Evolutionary conservation across 2,888 invertebrate species (phyloP), one percentile per base, ranked within the genome.

Genomic region (Hedya salicella): DNA sequence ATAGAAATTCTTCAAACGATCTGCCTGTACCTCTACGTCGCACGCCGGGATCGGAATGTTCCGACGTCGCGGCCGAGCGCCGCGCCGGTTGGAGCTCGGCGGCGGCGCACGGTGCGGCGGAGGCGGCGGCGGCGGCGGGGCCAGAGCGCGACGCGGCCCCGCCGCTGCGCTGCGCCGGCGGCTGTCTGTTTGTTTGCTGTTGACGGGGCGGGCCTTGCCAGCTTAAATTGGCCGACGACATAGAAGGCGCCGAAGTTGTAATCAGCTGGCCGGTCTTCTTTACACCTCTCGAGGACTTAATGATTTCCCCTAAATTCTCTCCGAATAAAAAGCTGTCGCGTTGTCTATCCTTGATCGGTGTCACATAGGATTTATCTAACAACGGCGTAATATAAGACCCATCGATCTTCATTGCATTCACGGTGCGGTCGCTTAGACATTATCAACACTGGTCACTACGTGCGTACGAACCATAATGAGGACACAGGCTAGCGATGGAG

Each of bases 191-290:
- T 25, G 14, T n/a, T 0, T n/a, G 53, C 0, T 8, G 39, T 54
- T 54, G 53, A 0, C 25, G 46, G 32, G 57, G 46, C 32, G 57
- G 57, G 36, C 57, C 57, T 13, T 5, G 19, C 46, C 57, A 44
- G 46, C 36, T 59, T 59, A 59, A 59, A 48, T 59, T 46, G 9
- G 40, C 11, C 6, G 40, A 40, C 3, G 54, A 40, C 9, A 25
- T 21, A 5, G 54, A 40, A 8, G 21, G 54, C 32, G 6, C 16
- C 32, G 50, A 11, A 13, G 40, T 14, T 19, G 19, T 11, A 9
- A 49, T 49, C n/a, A 49, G 3, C 8, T 49, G 49, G 13, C 49
- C 49, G 2, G 49, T 19, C 19, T 49, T 49, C 21, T 49, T 50
- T 32, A 50, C 32, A 4, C 32, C 50, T 14, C 16, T 30, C 2